Evolutionary conservation across 2,113 vertebrate genomes (phyloP), one percentile per base, ranked within the genome.

Genomic region (Cephalopterus ornatus): DNA sequence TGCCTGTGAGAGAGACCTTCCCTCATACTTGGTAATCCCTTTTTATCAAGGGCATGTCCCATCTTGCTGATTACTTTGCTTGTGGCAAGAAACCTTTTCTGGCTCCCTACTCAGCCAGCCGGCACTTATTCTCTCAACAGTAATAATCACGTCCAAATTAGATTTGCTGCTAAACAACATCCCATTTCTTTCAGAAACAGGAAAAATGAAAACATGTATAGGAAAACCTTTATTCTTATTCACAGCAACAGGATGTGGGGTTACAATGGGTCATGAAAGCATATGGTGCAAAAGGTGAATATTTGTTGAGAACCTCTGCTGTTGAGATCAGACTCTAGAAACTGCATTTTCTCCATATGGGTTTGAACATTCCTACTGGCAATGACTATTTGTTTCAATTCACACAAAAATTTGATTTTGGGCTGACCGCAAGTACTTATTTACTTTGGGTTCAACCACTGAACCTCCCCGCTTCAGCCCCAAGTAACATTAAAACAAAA

Each of bases 71-170:
- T 92, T 91, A 84, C 76, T 81, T 78, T 63, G 32, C 72, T 77
- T 73, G 59, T 55, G 85, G 68, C 72, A 86, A 91, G 89, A 95
- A 91, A 95, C 52, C 47, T 93, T 86, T 93, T 37, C 82, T 96
- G 94, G 86, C 89, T 96, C 21, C 27, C 15, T 75, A 81, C 47
- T 27, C 83, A 89, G 61, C 23, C 91, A 93, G 85, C 75, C 79
- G 89, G 88, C 30, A 78, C 52, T 96, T 95, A 93, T 84, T 95
- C 94, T 95, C 96, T 96, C 94, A 95, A 92, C 93, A 89, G 91
- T 73, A 95, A 95, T 95, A 95, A 96, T 96, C 96, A 95, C 93
- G 75, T 95, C 86, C 88, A 93, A 95, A 95, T 96, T 95, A 94
- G 72, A 94, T 94, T 91, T 95, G 79, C 79, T 93, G 75, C 71